Evolutionary conservation across 2,113 vertebrate species (phyloP).

Genomic region (Ophiodon elongatus): DNA sequence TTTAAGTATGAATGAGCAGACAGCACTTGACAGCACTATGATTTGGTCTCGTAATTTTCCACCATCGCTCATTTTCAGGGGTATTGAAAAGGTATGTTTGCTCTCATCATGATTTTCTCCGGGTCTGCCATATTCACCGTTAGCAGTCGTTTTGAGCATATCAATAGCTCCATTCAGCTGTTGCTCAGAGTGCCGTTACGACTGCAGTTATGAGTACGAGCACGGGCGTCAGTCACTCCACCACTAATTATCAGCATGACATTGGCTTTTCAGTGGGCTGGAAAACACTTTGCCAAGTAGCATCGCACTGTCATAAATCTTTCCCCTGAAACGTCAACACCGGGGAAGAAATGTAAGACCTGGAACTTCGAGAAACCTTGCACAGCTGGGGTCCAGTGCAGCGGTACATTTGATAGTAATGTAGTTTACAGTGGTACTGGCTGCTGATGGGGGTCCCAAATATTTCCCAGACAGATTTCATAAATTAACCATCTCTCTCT

Average conservation of each 20-base stretch:
- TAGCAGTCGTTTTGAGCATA: slow-evolving; percentile 48
- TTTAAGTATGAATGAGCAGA: slow-evolving; percentile 15
- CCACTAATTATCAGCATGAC: slow-evolving; percentile 72
- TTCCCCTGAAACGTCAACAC: slow-evolving; percentile 45
- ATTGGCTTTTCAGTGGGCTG: slow-evolving; percentile 69
- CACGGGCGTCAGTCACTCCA: slow-evolving; percentile 62
- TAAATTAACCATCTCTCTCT: slow-evolving; percentile 18
- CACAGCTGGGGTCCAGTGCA: slow-evolving; percentile 29
- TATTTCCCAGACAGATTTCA: slow-evolving; percentile 44
- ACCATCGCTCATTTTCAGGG: not conserved
- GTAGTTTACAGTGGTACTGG: slow-evolving; percentile 24
- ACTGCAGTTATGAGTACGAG: slow-evolving; percentile 50
- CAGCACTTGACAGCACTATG: slow-evolving; percentile 6
- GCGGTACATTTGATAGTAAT: slow-evolving; percentile 23
- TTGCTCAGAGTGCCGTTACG: slow-evolving; percentile 38
- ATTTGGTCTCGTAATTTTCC: slow-evolving; percentile 25
- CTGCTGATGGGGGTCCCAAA: slow-evolving; percentile 17
- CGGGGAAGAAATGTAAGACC: slow-evolving; percentile 56
- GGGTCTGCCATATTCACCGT: not conserved
- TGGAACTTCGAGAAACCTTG: slow-evolving; percentile 22
- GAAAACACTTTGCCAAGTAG: slow-evolving; percentile 65
- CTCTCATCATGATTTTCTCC: slow-evolving; percentile 25
- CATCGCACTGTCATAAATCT: slow-evolving; percentile 63
- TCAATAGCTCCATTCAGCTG: slow-evolving; percentile 64
- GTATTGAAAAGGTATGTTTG: slow-evolving; percentile 34